Conservation (phyloP, 2,113 vertebrate genomes). For the Rattus norvegicus region GRCr8 NC_086037.1:59916501-59917000, state of each 20-base stretch:
- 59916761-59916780: neutral
- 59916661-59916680: neutral
- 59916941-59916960: neutral
- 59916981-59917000: too few species aligned
- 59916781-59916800: neutral
- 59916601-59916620: neutral
- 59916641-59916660: neutral
- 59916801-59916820: slow-evolving; percentile 18
- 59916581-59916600: neutral
- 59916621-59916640: neutral
- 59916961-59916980: neutral
- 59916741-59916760: slow-evolving; percentile 16
- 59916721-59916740: neutral
- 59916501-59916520: neutral
- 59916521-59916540: neutral
- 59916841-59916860: slow-evolving; percentile 15
- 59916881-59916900: neutral
- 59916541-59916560: neutral
- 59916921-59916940: neutral
- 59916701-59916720: neutral
- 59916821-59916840: slow-evolving; percentile 20
- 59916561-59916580: neutral
- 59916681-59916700: neutral
- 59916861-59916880: neutral
- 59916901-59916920: neutral